Percentiles rank a stretch among this genome's conserved stretches.
These are phyloP conservation scores for Phalacrocorax brasilianus DNA, from an alignment of 2,113 vertebrate species.

Conservation along the genomic window DNA sequence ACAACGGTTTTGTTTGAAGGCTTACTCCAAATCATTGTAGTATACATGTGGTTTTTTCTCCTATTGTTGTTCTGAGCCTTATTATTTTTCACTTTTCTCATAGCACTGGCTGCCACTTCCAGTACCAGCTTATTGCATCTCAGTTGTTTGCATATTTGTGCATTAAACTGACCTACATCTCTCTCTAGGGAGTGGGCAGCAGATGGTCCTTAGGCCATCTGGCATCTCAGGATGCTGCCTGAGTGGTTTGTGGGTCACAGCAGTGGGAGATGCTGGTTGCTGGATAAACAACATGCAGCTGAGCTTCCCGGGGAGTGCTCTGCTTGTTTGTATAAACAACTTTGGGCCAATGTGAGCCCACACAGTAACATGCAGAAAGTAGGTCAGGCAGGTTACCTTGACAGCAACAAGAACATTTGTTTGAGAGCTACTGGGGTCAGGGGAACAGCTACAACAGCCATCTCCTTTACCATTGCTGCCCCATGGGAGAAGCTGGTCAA, in stretches of 20 bases:
- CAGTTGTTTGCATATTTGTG: background rate
- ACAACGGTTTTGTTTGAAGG: accelerated
- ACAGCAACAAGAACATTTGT: background rate
- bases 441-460: background rate
- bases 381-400: background rate
- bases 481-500: background rate
- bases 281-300: background rate
- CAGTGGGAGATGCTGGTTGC: background rate
- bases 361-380: background rate
- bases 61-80: background rate
- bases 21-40: background rate
- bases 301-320: background rate
- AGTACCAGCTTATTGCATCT: background rate
- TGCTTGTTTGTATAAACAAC: background rate
- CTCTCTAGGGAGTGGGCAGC: background rate
- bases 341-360: background rate
- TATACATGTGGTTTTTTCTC: background rate
- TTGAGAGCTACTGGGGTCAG: background rate
- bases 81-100: background rate
- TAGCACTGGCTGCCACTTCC: background rate
- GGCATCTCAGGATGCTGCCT: background rate
- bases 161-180: background rate
- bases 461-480: background rate
- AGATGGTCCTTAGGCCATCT: background rate
- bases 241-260: background rate